phyloP scores from a whole-genome alignment of 2,113 vertebrate species.

The Campylorhamphus procurvoides region DNA sequence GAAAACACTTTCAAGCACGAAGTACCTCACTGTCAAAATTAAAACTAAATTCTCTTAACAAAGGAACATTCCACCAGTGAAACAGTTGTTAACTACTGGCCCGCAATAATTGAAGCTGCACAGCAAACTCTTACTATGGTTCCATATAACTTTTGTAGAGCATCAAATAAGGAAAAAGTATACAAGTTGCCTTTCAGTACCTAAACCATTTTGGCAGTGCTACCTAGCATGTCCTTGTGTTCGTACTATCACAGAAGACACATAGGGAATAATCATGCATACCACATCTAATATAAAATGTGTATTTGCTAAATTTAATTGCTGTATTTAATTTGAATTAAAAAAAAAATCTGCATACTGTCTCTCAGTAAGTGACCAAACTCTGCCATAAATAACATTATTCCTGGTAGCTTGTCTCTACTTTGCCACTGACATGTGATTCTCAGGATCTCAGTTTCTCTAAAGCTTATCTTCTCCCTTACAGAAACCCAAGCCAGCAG shows the following conservation, averaged over 20 bases:
- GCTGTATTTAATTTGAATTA: background rate
- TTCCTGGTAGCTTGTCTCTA: background rate
- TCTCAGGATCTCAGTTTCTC: background rate
- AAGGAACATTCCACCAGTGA: background rate
- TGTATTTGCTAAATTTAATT: too few relatives aligned
- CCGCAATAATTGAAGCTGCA: background rate
- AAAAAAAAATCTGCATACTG: background rate
- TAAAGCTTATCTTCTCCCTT: background rate
- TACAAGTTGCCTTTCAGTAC: background rate
- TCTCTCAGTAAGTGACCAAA: background rate
- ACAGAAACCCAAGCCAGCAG: constrained; percentile 7
- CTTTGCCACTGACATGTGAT: fast-evolving
- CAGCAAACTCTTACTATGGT: background rate
- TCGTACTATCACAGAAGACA: background rate
- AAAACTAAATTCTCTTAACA: background rate
- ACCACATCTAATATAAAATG: background rate
- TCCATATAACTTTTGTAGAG: background rate
- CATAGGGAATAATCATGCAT: background rate
- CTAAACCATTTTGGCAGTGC: background rate
- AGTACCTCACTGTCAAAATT: background rate
- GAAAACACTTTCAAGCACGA: background rate
- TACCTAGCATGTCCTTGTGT: background rate
- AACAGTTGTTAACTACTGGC: background rate
- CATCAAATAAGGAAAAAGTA: background rate
- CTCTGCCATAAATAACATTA: background rate